Evolutionary conservation across 2,888 invertebrate species (phyloP).

Genomic region (Tiliacea aurago): DNA sequence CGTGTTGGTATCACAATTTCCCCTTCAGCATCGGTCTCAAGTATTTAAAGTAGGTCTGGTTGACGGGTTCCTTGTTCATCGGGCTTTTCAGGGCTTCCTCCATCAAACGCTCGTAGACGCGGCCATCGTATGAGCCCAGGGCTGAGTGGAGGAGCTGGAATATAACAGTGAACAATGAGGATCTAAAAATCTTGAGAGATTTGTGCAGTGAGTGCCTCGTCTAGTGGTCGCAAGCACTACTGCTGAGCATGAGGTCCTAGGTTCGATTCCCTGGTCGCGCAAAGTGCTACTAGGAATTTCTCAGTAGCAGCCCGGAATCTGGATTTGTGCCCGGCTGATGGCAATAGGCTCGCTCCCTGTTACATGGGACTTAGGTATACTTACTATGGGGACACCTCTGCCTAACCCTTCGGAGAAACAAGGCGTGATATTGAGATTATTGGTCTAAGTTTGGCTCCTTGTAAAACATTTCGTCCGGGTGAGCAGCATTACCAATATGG

Average conservation of each 20-base stretch:
- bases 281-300: too few species aligned
- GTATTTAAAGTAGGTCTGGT: constrained; percentile 92
- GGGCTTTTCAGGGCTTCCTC: constrained; percentile 95
- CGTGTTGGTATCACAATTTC: constrained; percentile 85
- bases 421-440: too few species aligned
- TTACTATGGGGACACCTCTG: too few species aligned
- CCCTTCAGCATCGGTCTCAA: constrained; percentile 94
- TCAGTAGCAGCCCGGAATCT: too few species aligned
- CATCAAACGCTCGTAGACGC: constrained; percentile 94
- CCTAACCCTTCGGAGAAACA: too few species aligned
- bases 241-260: too few species aligned
- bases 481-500: not conserved
- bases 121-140: constrained; percentile 95
- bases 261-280: too few species aligned
- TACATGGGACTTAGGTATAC: too few species aligned
- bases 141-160: constrained; percentile 91
- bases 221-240: too few species aligned
- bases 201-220: too few species aligned
- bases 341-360: too few species aligned
- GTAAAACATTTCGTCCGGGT: not conserved
- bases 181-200: not conserved
- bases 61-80: constrained; percentile 94
- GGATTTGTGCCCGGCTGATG: too few species aligned
- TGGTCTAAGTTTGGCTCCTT: not conserved
- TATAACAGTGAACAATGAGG: not conserved